Evolutionary conservation across 2,888 invertebrate genomes (phyloP), one percentile per base, ranked within the genome.

Genomic region (Balanococcus diminutus): DNA sequence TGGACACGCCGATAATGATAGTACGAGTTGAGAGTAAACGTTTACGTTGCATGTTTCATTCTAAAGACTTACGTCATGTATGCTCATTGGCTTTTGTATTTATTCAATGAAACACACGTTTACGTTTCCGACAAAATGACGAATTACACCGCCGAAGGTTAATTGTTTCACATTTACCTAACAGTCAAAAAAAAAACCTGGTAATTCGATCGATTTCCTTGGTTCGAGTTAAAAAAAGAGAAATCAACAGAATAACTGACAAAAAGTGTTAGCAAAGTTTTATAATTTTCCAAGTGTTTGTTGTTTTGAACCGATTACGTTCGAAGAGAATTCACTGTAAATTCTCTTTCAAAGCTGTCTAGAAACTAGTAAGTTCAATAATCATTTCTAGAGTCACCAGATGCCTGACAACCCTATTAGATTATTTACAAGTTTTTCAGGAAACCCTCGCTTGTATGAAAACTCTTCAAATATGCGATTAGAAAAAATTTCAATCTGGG

Each of bases 51-150:
- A 51, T 51, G 51, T 19, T 51, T 51, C n/a, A 19, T 9, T 51
- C 9, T 19, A 5, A 51, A n/a, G 3, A 51, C 19, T 51, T 51
- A 51, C 51, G 51, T 51, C 51, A 51, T 61, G 9, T 25, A 28
- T 0, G 11, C 61, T 4, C 25, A 67, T 67, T 67, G 9, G 28
- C 51, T 51, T n/a, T n/a, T 25, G 14, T 56, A 56, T 67, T 67
- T 67, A 67, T 67, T 67, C 61, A 67, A 67, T 67, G 61, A 67
- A 67, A 67, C 61, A 67, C 25, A 14, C 14, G 61, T 67, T 67
- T 67, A n/a, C 46, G 14, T 67, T 67, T 67, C 28, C 61, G 61
- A 67, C 61, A 28, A 67, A 67, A 28, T 67, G 61, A 67, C 61
- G 61, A 67, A 67, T 67, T 67, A 67, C 11, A 25, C 61, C 11